Base-by-base conservation (phyloP, 2,797 vertebrate genomes). In the Bryconaethiops microstoma region DNA sequence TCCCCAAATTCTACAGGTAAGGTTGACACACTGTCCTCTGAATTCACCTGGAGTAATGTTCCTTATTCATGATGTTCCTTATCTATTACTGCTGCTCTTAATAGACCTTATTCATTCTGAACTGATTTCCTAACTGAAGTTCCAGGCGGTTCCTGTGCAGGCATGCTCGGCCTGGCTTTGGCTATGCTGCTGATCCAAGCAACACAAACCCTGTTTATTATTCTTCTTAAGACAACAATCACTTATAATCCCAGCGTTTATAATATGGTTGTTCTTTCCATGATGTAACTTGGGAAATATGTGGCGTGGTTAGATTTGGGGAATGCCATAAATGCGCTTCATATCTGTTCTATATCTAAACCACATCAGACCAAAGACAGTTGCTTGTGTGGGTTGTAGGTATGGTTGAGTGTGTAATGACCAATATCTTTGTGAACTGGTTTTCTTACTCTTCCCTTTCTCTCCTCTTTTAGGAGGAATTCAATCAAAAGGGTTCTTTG, bases 391-490 rank as follows among this genome's bases (percentile, higher is more conserved):
- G 45, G 39, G n/a, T 7, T 54, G 57, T 40, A 48, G 45, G n/a
- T 45, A 39, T 39, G 62, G 14, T 57, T 71, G 17, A 21, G 10
- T 65, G 14, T 55, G 69, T 25, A 35, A 50, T 67, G 62, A 39
- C 14, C 39, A 74, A 4, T 19, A 63, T 8, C 42, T 21, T 21
- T 60, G 39, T 57, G 7, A 74, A 40, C 68, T 19, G 17, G 29
- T 35, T 72, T 8, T 10, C 10, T 54, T 39, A 10, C 17, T 4
- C 12, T 48, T 48, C 39, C 3, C 59, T 67, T 13, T n/a, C 19
- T 1, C 14, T 4, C 10, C 4, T 23, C 16, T 9, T 42, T 76
- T 71, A 95, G 94, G 93, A 92, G 79, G 91, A 92, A 60, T 85
- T 86, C 10, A 87, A 89, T 75, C 89, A 74, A 72, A 92, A 90